Evolutionary conservation across 1,140 invertebrate genomes (phyloP), one percentile per base, ranked within the genome.

Genomic region (Hyphantria cunea): DNA sequence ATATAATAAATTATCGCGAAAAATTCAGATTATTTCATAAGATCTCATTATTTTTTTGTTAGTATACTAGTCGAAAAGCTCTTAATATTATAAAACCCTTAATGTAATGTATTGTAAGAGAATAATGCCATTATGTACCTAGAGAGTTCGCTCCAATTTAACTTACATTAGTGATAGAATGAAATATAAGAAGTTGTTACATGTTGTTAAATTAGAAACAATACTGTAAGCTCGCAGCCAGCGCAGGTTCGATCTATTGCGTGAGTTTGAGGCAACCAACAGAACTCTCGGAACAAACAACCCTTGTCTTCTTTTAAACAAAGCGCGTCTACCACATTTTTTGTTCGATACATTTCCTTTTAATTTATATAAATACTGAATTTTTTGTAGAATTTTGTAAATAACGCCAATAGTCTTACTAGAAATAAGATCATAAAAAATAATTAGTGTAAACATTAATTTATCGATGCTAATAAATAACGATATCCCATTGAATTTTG

Each of bases 11-110:
- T 80, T 80, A 82, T 80, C 76, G 77, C 84, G 80, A 82, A 82
- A 81, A 85, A 83, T 84, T 89, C 80, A 75, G 80, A 85, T 80
- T 81, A 82, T 67, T 82, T 88, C 85, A 86, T 88, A 88, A 88
- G 85, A 90, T 83, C 82, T 88, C 78, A 86, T 79, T 50, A 34
- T 66, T 66, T 64, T 79, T 39, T 81, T 78, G 76, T 82, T 77
- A 85, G 82, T 88, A 88, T 86, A 88, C 84, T 88, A 86, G 70
- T 86, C 77, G 66, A 86, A 85, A 88, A 88, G 85, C 85, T 84
- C 83, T 86, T 86, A 84, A 84, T 74, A 83, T 85, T 87, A 25
- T 87, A 81, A 84, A 84, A 82, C 72, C 69, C 84, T 86, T 85
- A 85, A 79, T 76, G 67, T 82, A 69, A 80, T 76, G 72, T 84